phyloP scores from a whole-genome alignment of 2,888 invertebrate species.

The Drosophila putrida region DNA sequence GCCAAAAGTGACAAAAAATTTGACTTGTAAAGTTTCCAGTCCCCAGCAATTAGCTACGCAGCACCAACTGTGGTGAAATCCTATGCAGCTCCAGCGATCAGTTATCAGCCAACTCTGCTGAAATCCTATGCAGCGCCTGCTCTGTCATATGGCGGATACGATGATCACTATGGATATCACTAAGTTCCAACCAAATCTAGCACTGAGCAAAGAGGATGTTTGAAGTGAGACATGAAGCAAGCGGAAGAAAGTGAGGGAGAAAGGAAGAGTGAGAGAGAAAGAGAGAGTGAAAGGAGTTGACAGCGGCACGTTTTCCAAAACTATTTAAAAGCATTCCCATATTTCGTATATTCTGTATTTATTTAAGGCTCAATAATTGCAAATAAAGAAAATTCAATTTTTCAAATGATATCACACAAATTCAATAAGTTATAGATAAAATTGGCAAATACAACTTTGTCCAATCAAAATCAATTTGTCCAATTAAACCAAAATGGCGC shows the following conservation, averaged over 20 bases:
- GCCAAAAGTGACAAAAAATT: too few species aligned
- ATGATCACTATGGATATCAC: slow-evolving; percentile 73
- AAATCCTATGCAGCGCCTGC: slow-evolving; percentile 69
- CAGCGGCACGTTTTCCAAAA: slow-evolving; percentile 60
- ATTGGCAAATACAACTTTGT: too few species aligned
- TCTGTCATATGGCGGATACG: slow-evolving; percentile 57
- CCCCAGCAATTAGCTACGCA: slow-evolving; percentile 69
- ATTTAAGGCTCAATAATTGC: slow-evolving; percentile 69
- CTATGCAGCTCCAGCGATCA: slow-evolving; percentile 77
- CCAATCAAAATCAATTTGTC: too few species aligned
- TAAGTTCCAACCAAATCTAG: slow-evolving; percentile 33
- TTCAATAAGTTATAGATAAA: too few species aligned
- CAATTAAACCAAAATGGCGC: too few species aligned
- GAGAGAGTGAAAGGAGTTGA: slow-evolving; percentile 31
- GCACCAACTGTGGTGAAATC: slow-evolving; percentile 65
- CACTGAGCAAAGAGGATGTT: slow-evolving; percentile 16
- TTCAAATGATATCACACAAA: slow-evolving; percentile 40
- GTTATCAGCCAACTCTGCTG: slow-evolving; percentile 65
- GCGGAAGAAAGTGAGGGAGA: background rate
- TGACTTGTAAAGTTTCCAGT: too few species aligned
- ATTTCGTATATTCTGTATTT: slow-evolving; percentile 62
- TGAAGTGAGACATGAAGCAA: slow-evolving; percentile 15
- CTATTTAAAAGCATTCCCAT: slow-evolving; percentile 43
- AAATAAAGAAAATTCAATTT: slow-evolving; percentile 78
- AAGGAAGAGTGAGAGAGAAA: slow-evolving; percentile 3